Base-by-base conservation (phyloP, 2,113 vertebrate genomes). In the Nibea albiflora region DNA sequence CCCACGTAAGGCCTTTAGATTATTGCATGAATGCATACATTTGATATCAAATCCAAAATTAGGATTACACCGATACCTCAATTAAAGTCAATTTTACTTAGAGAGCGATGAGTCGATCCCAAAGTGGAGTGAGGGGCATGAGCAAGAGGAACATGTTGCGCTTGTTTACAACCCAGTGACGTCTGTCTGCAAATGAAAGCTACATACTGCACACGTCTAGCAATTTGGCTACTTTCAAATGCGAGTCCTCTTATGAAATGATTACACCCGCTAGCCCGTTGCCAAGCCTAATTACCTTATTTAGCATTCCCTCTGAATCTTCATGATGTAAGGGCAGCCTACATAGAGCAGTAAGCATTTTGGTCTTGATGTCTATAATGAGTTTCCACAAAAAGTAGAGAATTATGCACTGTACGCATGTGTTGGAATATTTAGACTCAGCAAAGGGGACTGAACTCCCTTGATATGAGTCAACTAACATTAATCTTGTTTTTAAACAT, bases 281-380 rank as follows among this genome's bases (percentile, higher is more conserved):
- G 71, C 80, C 78, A 74, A 85, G 78, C 56, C 83, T 92, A 86
- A 90, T 89, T 88, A 84, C 71, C 74, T 88, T 73, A 88, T 90
- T 88, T 85, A 88, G 70, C 73, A 90, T 90, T 90, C 86, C 71
- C 31, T 86, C 70, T 92, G 84, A 87, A 88, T 85, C 73, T 68
- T 16, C 47, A 49, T 78, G 69, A 87, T 86, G 76, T 71, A 81
- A 89, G 77, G 68, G 47, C 77, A 72, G 74, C 54, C 74, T 73
- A 72, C 81, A 68, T 28, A 42, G 63, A 79, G 76, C 52, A 66
- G 53, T 15, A 22, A 87, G 83, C 84, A 76, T 57, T 84, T 71
- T 46, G 9, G 70, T 66, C 80, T 73, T 81, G 71, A 88, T 90
- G 76, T 88, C 75, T 77, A 35, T 89, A 84, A 86, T 85, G 66